Base-by-base conservation (phyloP, 2,888 invertebrate species). In the Muscina levida region DNA sequence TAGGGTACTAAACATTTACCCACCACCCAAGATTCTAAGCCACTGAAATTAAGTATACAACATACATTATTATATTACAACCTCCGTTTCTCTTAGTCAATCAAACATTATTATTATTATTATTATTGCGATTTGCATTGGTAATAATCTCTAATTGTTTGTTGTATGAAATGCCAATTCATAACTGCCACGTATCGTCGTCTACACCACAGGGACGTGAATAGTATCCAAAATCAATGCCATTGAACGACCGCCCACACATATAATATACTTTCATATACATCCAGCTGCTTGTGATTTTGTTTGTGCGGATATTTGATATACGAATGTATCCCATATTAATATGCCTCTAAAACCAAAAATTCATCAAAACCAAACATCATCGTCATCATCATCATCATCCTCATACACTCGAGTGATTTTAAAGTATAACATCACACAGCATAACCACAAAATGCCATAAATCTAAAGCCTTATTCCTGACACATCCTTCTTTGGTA, bases 61-160 rank as follows among this genome's bases (percentile, higher is more conserved):
- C n/a, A n/a, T n/a, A n/a, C n/a, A n/a, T n/a, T n/a, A n/a, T n/a
- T n/a, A n/a, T n/a, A n/a, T n/a, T n/a, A n/a, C n/a, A n/a, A n/a
- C n/a, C n/a, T n/a, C n/a, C n/a, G n/a, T n/a, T n/a, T n/a, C n/a
- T n/a, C n/a, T n/a, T n/a, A n/a, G n/a, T n/a, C 19, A 53, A 56
- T 53, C 17, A 62, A 73, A 44, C 51, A 73, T 73, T 66, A 57
- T 73, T 53, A 42, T 62, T 65, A 66, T 73, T 57, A 57, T 73
- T 66, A 57, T 73, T 53, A 42, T 62, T 65, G 56, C 66, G 44
- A 57, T 66, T 74, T 59, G 48, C 67, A 59, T 13, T 59, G 48
- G 39, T 68, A 74, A 74, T 74, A 74, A 74, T 26, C 68, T 74
- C 37, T 68, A 68, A 68, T 67, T 31, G 46, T 59, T 62, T 17